Percentiles rank a stretch among this genome's conserved stretches.
phyloP scores from a whole-genome alignment of 2,888 invertebrate genomes.

The Agrochola lota region DNA sequence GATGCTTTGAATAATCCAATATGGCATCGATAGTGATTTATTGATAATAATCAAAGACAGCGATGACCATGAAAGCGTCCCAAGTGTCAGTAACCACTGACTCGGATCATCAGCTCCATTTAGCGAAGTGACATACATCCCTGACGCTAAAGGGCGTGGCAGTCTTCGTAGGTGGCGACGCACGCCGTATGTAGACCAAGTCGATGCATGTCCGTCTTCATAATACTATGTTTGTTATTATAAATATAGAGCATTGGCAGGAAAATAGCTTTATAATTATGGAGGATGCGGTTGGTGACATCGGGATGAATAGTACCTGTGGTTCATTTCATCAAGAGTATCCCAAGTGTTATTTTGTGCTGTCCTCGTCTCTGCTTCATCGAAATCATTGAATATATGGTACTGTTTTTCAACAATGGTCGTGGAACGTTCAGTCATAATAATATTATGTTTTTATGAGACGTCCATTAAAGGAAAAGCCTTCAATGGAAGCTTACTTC shows the following conservation, averaged over 20 bases:
- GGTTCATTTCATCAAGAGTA: not conserved
- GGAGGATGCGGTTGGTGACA: conserved; percentile 23
- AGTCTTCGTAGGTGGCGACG: conserved; percentile 61
- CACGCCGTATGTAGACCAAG: conserved; percentile 61
- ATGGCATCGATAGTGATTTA: not conserved
- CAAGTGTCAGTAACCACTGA: conserved; percentile 1
- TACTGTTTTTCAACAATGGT: not conserved
- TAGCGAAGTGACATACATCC: conserved; percentile 56
- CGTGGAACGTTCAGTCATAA: not conserved
- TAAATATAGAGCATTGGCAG: conserved; percentile 30
- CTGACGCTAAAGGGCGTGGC: conserved; percentile 60
- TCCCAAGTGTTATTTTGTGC: not conserved
- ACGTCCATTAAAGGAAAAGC: not conserved
- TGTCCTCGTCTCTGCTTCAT: not conserved
- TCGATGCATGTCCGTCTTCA: conserved; percentile 56
- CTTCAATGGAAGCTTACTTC: not conserved
- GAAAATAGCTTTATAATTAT: conserved; percentile 19
- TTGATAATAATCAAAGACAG: not conserved
- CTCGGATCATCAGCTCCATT: conserved; percentile 32
- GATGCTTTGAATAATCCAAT: not conserved
- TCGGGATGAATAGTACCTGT: not conserved
- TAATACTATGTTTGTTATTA: conserved; percentile 53
- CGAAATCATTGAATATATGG: not conserved
- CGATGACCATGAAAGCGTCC: conserved; percentile 13
- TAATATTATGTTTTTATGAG: not conserved